These are phyloP conservation scores for Drosophila neocordata DNA, from an alignment of 1,140 invertebrate genomes.

Conservation along the genomic window DNA sequence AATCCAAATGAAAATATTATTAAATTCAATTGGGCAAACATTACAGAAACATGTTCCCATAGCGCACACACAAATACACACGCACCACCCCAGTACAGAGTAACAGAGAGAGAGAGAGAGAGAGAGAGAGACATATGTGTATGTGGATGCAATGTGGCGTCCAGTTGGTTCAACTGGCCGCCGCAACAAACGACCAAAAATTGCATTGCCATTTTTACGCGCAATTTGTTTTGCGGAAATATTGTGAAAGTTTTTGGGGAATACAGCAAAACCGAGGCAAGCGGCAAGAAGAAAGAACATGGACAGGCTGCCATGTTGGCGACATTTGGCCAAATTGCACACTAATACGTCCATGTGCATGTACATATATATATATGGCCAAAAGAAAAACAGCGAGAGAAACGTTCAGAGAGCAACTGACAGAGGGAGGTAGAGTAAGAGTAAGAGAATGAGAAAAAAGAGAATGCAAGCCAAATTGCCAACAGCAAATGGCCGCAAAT, in stretches of 20 bases:
- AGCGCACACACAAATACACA: constrained; percentile 20
- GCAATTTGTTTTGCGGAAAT: constrained; percentile 81
- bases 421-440: not conserved
- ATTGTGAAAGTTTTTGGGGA: constrained; percentile 72
- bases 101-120: not conserved
- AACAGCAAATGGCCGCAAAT: constrained; percentile 69
- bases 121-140: constrained; percentile 57
- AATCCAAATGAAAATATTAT: constrained; percentile 81
- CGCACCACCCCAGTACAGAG: constrained; percentile 5
- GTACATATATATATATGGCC: constrained; percentile 14
- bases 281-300: constrained; percentile 15
- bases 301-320: constrained; percentile 74
- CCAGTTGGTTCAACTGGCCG: constrained; percentile 73
- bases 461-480: constrained; percentile 51
- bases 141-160: constrained; percentile 77
- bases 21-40: constrained; percentile 81
- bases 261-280: not conserved
- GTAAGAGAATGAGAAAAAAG: not conserved
- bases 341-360: constrained; percentile 54
- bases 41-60: constrained; percentile 66
- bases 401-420: not conserved
- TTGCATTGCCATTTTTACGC: constrained; percentile 80
- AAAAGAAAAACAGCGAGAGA: not conserved
- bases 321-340: constrained; percentile 80
- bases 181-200: constrained; percentile 80